Base-by-base conservation (phyloP, 37 sponge, comb jelly and placozoan genomes). In the Diacarnus erythraeanus region DNA sequence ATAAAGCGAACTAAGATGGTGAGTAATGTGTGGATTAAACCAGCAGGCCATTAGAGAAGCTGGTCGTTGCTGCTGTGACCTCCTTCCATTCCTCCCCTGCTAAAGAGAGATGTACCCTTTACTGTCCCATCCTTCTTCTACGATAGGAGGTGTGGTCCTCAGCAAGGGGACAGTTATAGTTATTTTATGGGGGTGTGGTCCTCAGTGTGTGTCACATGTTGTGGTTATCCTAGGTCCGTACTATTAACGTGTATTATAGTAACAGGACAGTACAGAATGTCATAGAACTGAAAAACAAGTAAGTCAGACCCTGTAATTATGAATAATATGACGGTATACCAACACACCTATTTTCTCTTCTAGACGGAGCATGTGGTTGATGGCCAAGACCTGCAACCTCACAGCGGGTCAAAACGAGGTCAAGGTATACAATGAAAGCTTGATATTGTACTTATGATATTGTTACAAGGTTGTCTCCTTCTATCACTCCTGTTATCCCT, bases 221-320 rank as follows among this genome's bases (percentile, higher is more conserved):
- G n/a, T n/a, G n/a, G n/a, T n/a, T n/a, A n/a, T 47, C 26, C 20
- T 38, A 91, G 92, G 87, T 91, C 9, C 89, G 89, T 26, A 94
- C 94, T 30, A 63, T 96, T 33, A 90, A 94, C 41, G 47, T 96
- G n/a, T 93, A 91, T 74, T 96, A 96, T 69, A 94, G 84, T 69
- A 93, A 85, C 70, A 79, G 92, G 27, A 91, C 92, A 21, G 88
- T 90, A 3, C 94, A 91, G 71, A 89, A 80, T 65, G 91, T 88
- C 34, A 89, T 96, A 71, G 94, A 96, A 69, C 80, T 96, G 22
- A 96, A 96, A 76, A 96, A 96, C 92, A 90, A 93, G 92, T 91
- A 30, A 71, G 83, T 73, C 21, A 9, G 1, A 26, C 17, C 15
- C 35, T 36, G 23, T 36, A 34, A 59, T 44, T 6, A 3, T 3